Conservation (phyloP, 53 echinoderm and acorn worm genomes). For the Henricia sp. region DNA sequence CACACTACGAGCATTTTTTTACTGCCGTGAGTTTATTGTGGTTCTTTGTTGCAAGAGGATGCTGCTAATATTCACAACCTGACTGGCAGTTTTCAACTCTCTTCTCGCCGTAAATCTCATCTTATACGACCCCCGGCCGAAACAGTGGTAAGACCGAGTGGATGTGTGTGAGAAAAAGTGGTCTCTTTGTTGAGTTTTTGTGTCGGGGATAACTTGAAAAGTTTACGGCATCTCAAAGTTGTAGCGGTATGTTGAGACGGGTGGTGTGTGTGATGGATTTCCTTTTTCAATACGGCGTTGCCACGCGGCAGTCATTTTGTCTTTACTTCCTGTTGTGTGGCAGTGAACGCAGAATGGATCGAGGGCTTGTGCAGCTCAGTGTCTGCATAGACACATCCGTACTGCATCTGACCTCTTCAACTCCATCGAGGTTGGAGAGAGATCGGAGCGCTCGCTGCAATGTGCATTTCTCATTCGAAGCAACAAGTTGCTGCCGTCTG, state of each 20-base stretch:
- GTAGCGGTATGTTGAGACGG: conserved; percentile 30
- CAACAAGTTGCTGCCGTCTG: conserved; percentile 35
- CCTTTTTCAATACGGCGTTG: conserved; percentile 11
- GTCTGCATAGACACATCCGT: conserved; percentile 27
- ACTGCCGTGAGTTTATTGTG: neutral
- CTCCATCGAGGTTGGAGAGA: neutral
- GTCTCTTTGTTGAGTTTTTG: neutral
- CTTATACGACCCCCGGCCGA: neutral
- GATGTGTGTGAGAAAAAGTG: neutral
- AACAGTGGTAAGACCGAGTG: conserved; percentile 24
- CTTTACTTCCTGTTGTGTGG: conserved; percentile 47
- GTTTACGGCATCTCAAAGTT: conserved; percentile 24
- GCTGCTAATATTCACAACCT: conserved; percentile 20
- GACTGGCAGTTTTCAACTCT: conserved; percentile 1
- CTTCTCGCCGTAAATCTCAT: conserved; percentile 30
- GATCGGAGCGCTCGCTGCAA: neutral
- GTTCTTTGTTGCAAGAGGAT: conserved; percentile 40
- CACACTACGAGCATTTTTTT: neutral
- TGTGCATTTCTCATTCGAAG: neutral
- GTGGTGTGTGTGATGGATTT: conserved; percentile 3
- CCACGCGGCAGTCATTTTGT: conserved; percentile 54
- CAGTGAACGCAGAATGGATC: neutral
- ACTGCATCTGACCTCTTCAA: conserved; percentile 48
- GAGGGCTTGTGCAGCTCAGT: conserved; percentile 3
- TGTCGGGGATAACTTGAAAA: conserved; percentile 12